A percentile compares a stretch with the other conserved stretches of the same genome.
phyloP scores from a whole-genome alignment of 2,797 vertebrate species.

The Alosa sapidissima region DNA sequence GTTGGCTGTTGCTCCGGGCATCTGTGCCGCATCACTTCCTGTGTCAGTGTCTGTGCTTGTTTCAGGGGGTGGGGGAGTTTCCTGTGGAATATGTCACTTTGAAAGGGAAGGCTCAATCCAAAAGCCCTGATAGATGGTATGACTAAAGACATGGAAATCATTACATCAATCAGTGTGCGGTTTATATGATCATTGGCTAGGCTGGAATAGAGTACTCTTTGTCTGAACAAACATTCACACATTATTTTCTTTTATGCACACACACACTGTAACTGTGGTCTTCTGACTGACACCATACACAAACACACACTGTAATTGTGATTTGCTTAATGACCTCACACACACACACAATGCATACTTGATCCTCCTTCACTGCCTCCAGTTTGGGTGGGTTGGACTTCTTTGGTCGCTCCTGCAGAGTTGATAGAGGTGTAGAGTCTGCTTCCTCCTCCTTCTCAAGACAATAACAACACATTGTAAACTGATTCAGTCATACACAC shows the following conservation, averaged over 20 bases:
- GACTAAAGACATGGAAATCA: too few species aligned
- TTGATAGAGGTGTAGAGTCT: slow-evolving; percentile 31
- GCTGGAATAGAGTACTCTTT: not conserved
- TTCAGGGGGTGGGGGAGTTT: not conserved
- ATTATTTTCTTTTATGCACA: not conserved
- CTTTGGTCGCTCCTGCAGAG: slow-evolving; percentile 36
- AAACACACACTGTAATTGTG: not conserved
- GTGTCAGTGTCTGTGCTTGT: not conserved
- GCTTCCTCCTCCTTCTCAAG: slow-evolving; percentile 9
- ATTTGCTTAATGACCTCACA: not conserved
- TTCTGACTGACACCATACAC: not conserved
- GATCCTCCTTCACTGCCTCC: slow-evolving; percentile 42
- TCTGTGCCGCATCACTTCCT: not conserved
- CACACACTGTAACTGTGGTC: not conserved
- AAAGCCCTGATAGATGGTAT: not conserved
- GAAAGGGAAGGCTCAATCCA: not conserved
- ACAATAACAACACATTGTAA: not conserved
- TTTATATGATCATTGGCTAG: not conserved
- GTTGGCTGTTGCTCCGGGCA: not conserved
- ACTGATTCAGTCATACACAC: not conserved
- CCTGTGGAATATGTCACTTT: slow-evolving; percentile 10
- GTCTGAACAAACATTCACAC: not conserved
- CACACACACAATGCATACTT: slow-evolving; percentile 16
- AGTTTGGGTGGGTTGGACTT: slow-evolving; percentile 46
- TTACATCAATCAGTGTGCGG: not conserved